A percentile compares a stretch with the other conserved stretches of the same genome.
Evolutionary conservation across 2,888 invertebrate genomes (phyloP).

Genomic region (Cosmia trapezina): DNA sequence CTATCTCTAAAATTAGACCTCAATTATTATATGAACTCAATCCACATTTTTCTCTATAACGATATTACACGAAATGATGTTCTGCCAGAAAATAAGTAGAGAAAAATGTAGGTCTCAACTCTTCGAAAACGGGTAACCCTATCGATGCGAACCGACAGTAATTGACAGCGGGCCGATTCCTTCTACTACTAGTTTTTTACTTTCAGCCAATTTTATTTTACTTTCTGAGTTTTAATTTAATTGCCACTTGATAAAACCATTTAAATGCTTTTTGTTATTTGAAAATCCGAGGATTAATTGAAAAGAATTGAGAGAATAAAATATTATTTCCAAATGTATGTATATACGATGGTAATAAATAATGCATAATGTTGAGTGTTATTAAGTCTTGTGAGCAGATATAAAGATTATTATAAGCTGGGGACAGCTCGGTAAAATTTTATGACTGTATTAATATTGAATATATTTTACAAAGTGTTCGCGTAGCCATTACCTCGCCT

Average conservation of each 20-base stretch:
- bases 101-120: slow-evolving; percentile 35
- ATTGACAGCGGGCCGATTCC: slow-evolving; percentile 81
- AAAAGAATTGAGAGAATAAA: neutral
- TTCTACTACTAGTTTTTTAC: slow-evolving; percentile 73
- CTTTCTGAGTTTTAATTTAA: slow-evolving; percentile 33
- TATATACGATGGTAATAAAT: neutral
- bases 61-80: slow-evolving; percentile 4
- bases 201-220: slow-evolving; percentile 55
- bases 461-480: slow-evolving; percentile 29
- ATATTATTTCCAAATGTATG: neutral
- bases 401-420: slow-evolving; percentile 19
- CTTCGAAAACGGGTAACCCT: slow-evolving; percentile 41
- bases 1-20: neutral
- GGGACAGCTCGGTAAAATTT: slow-evolving; percentile 13
- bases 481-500: slow-evolving; percentile 13
- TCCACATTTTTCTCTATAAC: neutral
- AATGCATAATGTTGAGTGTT: neutral
- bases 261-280: neutral
- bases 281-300: neutral
- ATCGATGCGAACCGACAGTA: slow-evolving; percentile 71
- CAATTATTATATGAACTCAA: neutral
- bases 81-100: slow-evolving; percentile 17
- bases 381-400: slow-evolving; percentile 14
- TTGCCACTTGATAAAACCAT: neutral
- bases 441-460: slow-evolving; percentile 37